A percentile compares a stretch with the other conserved stretches of the same genome.
phyloP scores from a whole-genome alignment of 2,888 invertebrate species.

The Acanthosoma haemorrhoidale region DNA sequence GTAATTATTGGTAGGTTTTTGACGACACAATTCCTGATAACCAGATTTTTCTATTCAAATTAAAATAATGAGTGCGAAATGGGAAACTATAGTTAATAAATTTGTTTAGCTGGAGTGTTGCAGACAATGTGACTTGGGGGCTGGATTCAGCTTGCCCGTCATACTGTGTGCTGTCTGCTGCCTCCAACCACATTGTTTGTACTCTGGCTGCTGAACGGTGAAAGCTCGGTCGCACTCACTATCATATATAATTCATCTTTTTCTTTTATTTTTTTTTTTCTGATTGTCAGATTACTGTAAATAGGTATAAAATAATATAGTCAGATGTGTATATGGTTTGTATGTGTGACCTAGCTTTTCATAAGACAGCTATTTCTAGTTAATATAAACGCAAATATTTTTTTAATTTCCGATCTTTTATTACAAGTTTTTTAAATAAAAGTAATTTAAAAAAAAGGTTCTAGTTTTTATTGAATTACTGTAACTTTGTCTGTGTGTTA shows the following conservation, averaged over 20 bases:
- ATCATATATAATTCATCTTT: conserved; percentile 1
- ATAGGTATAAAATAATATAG: conserved; percentile 18
- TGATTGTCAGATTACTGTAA: neutral
- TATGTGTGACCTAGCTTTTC: conserved; percentile 31
- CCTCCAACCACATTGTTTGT: conserved; percentile 86
- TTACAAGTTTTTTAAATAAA: neutral
- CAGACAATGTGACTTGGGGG: conserved; percentile 43
- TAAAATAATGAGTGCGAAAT: neutral
- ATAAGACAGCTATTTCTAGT: conserved; percentile 27
- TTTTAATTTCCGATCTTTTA: conserved; percentile 27
- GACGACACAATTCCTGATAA: neutral
- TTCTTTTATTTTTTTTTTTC: conserved; percentile 6
- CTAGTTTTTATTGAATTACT: neutral
- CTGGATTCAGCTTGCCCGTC: conserved; percentile 37
- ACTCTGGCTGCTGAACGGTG: conserved; percentile 50
- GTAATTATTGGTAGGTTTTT: neutral
- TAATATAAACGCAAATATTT: conserved; percentile 19
- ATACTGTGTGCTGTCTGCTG: conserved; percentile 44
- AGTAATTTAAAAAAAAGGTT: neutral
- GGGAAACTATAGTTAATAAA: conserved; percentile 10
- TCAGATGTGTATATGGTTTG: neutral
- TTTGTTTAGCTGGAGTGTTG: conserved; percentile 32
- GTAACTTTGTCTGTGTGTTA: neutral
- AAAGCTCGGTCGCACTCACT: conserved; percentile 26
- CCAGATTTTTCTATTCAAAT: neutral